Conservation (phyloP, 2,113 vertebrate species). For the Murina feae region DNA sequence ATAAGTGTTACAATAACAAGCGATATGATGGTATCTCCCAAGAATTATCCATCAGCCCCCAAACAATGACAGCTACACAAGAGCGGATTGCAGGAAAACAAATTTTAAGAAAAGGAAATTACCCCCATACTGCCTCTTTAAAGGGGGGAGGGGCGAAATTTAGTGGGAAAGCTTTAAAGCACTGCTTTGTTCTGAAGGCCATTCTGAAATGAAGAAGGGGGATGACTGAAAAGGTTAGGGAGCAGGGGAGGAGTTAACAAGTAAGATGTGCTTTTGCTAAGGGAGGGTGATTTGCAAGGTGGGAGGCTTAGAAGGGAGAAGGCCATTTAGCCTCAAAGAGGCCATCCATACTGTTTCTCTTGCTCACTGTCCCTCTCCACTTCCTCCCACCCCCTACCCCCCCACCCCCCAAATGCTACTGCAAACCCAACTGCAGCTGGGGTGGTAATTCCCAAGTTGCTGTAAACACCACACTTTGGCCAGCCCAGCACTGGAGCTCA, state of each 20-base stretch:
- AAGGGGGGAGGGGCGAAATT: constrained; percentile 47
- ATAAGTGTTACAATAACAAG: constrained; percentile 88
- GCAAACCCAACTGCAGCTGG: constrained; percentile 65
- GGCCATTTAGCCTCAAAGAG: constrained; percentile 40
- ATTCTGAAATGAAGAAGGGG: constrained; percentile 54
- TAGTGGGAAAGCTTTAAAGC: constrained; percentile 64
- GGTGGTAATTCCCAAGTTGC: constrained; percentile 71
- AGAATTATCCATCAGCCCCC: constrained; percentile 80
- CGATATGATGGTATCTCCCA: constrained; percentile 79
- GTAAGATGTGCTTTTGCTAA: constrained; percentile 59
- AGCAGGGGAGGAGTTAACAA: constrained; percentile 69
- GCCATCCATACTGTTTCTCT: background rate
- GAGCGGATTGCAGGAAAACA: constrained; percentile 63
- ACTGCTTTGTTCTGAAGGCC: constrained; percentile 59
- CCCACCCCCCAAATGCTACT: constrained; percentile 64
- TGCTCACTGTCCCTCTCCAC: constrained; percentile 25
- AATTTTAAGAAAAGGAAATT: constrained; percentile 39
- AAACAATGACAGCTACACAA: constrained; percentile 76
- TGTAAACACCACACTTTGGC: constrained; percentile 71
- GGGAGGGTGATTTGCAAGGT: constrained; percentile 71
- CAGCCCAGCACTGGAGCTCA: constrained; percentile 62
- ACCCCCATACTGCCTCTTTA: constrained; percentile 54
- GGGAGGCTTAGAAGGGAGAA: constrained; percentile 45
- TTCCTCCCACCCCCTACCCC: constrained; percentile 25
- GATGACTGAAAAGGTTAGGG: constrained; percentile 69